Evolutionary conservation across 2,113 vertebrate species (phyloP).

Genomic region (Pipa parva): DNA sequence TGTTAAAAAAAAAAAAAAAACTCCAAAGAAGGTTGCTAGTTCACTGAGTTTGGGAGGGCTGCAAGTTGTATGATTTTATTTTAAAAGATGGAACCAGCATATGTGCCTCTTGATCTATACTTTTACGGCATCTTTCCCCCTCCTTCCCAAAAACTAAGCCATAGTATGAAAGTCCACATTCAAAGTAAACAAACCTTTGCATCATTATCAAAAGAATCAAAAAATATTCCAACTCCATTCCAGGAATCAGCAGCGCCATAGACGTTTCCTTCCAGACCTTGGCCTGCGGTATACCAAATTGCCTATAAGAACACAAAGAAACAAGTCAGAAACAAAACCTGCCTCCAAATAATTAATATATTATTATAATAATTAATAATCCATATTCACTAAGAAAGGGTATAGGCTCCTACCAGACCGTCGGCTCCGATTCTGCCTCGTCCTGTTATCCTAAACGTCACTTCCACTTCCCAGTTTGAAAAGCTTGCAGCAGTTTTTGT

Average conservation of each 20-base stretch:
- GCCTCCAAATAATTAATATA: too few relatives aligned
- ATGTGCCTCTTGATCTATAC: neutral
- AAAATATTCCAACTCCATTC: constrained; percentile 93
- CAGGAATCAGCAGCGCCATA: constrained; percentile 88
- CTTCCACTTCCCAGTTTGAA: constrained; percentile 86
- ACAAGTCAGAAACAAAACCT: neutral
- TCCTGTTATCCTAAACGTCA: constrained; percentile 91
- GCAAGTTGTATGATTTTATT: too few relatives aligned
- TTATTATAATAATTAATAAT: neutral
- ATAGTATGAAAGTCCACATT: constrained; percentile 9
- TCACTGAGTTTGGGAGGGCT: too few relatives aligned
- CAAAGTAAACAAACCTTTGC: constrained; percentile 75
- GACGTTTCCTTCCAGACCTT: constrained; percentile 89
- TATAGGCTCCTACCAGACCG: constrained; percentile 73
- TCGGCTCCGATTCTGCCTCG: constrained; percentile 90
- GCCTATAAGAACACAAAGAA: constrained; percentile 62
- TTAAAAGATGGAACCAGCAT: too few relatives aligned
- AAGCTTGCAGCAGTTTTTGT: constrained; percentile 79
- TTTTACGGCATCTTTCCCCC: too few relatives aligned
- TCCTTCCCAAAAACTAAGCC: neutral
- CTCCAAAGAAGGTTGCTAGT: too few relatives aligned
- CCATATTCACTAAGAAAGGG: neutral
- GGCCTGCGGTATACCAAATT: constrained; percentile 82
- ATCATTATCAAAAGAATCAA: constrained; percentile 98
- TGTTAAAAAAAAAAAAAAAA: too few relatives aligned